Conservation (phyloP, 1,140 invertebrate species). For the Acromyrmex charruanus region DNA sequence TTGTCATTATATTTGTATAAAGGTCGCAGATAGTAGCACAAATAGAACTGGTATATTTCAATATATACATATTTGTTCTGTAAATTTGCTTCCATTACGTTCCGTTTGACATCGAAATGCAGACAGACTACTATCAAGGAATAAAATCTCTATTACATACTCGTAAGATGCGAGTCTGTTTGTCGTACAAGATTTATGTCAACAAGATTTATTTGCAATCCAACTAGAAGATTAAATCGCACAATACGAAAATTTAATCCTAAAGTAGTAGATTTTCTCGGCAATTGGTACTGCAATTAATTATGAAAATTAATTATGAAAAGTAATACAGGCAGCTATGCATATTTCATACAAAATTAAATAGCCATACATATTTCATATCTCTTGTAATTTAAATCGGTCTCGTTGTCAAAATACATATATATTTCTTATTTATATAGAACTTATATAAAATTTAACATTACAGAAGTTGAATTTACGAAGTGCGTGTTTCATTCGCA, state of each 20-base stretch:
- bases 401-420: neutral
- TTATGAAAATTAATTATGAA: neutral
- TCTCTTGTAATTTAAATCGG: neutral
- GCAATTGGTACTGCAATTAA: neutral
- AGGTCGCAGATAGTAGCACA: neutral
- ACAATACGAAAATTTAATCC: slow-evolving; percentile 17
- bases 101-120: neutral
- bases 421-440: neutral
- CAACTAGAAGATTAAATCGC: slow-evolving; percentile 14
- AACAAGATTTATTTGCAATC: neutral
- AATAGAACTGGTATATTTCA: neutral
- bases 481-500: neutral
- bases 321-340: neutral
- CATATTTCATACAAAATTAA: neutral
- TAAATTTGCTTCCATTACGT: neutral
- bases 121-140: slow-evolving; percentile 1
- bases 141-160: neutral
- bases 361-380: neutral
- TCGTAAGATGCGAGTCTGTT: neutral
- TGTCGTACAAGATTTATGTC: neutral
- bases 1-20: slow-evolving; percentile 13
- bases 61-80: neutral
- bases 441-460: too few species aligned
- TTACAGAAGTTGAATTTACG: neutral
- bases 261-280: neutral